These are phyloP conservation scores for Ciconia maguari DNA, from an alignment of 2,113 vertebrate species.

Conservation along the genomic window DNA sequence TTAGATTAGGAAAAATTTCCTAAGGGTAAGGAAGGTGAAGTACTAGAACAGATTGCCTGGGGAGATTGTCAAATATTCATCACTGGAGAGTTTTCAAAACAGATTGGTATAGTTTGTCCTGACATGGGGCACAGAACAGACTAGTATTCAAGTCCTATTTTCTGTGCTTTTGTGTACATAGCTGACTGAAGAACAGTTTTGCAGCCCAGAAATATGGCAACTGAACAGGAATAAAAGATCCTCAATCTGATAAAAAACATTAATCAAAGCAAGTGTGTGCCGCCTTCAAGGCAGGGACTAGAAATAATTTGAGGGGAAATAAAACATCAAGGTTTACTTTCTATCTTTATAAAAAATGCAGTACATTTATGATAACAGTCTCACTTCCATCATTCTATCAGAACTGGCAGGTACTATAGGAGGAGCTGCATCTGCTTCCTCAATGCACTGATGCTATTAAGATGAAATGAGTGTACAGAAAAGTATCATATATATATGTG, in stretches of 20 bases:
- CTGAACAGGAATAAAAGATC: background rate
- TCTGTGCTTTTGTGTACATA: background rate
- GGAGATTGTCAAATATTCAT: background rate
- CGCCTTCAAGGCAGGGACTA: background rate
- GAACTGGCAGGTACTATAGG: background rate
- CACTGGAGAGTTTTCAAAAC: background rate
- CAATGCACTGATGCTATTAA: background rate
- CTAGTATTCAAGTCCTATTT: background rate
- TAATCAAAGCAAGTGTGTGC: background rate
- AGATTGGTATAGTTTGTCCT: background rate
- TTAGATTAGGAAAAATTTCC: background rate
- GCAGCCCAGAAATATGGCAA: background rate
- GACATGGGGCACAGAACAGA: background rate
- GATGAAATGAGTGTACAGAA: background rate
- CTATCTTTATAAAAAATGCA: background rate
- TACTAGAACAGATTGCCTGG: background rate
- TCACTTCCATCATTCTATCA: background rate
- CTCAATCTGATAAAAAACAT: background rate
- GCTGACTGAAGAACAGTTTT: background rate
- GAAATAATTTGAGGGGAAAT: constrained; percentile 3
- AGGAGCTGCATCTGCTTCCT: background rate
- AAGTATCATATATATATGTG: background rate
- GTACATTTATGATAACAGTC: background rate
- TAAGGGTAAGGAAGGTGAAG: background rate
- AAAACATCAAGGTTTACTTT: constrained; percentile 11